Evolutionary conservation across 1,140 invertebrate genomes (phyloP).

Genomic region (Aricia agestis): DNA sequence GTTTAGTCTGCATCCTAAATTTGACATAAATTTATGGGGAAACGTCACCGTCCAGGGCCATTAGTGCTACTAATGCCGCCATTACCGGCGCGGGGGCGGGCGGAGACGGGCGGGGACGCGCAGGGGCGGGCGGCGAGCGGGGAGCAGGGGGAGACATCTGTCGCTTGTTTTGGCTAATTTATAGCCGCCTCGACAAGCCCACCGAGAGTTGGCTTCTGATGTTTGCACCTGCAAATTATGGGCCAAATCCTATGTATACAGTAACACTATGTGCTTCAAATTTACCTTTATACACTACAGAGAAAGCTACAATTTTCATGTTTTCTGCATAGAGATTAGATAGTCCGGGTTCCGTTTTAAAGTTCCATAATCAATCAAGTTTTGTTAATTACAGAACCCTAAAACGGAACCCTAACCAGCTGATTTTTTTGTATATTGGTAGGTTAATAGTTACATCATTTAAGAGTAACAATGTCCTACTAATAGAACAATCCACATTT

Average conservation of each 20-base stretch:
- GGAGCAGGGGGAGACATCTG: conserved; percentile 51
- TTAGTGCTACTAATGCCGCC: conserved; percentile 70
- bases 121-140: conserved; percentile 36
- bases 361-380: no score
- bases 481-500: no score
- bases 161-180: conserved; percentile 74
- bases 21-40: conserved; percentile 72
- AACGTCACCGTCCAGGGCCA: conserved; percentile 65
- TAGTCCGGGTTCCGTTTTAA: no score
- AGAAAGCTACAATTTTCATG: no score
- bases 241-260: neutral
- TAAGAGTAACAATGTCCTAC: no score
- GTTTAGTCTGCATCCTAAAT: conserved; percentile 47
- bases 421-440: no score
- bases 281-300: no score
- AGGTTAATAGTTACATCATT: no score
- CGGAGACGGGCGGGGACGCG: conserved; percentile 36
- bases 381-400: no score
- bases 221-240: conserved; percentile 15
- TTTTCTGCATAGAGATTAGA: no score
- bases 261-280: neutral
- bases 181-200: conserved; percentile 53
- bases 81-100: conserved; percentile 51
- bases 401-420: no score
- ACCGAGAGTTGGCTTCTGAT: conserved; percentile 21